Conservation (phyloP, 2,888 invertebrate species). For the Rhingia campestris region DNA sequence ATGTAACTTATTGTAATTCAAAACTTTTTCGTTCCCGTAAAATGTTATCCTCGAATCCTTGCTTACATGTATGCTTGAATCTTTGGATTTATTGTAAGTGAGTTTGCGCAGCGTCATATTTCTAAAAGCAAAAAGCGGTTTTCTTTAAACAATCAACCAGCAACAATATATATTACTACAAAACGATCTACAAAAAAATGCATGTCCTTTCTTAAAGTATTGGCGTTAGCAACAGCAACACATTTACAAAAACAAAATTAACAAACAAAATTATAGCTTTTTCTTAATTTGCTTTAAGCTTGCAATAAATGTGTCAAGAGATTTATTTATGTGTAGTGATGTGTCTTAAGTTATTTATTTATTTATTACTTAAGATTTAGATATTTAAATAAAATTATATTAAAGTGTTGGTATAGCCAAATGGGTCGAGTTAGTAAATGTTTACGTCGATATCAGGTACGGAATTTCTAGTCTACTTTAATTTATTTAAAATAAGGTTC, state of each 20-base stretch:
- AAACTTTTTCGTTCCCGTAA: no score
- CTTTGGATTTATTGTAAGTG: not conserved
- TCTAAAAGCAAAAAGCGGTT: constrained; percentile 11
- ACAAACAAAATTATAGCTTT: not conserved
- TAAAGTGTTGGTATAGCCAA: no score
- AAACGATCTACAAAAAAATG: constrained; percentile 13
- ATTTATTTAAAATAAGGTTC: no score
- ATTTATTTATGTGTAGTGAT: not conserved
- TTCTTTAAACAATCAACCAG: constrained; percentile 9
- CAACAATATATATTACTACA: constrained; percentile 4
- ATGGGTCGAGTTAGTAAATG: no score
- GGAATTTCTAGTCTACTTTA: no score
- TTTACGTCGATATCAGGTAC: no score
- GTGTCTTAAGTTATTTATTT: not conserved
- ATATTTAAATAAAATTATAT: no score
- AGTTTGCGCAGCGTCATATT: not conserved
- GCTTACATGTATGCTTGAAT: no score
- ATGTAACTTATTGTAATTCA: no score
- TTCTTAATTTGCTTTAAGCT: not conserved
- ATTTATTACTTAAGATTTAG: no score
- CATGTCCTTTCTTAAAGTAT: constrained; percentile 44
- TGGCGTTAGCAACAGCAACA: constrained; percentile 29
- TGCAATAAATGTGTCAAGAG: not conserved
- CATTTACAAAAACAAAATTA: not conserved
- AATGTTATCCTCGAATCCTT: no score